phyloP scores from a whole-genome alignment of 1,140 invertebrate genomes.

The Panonychus citri region DNA sequence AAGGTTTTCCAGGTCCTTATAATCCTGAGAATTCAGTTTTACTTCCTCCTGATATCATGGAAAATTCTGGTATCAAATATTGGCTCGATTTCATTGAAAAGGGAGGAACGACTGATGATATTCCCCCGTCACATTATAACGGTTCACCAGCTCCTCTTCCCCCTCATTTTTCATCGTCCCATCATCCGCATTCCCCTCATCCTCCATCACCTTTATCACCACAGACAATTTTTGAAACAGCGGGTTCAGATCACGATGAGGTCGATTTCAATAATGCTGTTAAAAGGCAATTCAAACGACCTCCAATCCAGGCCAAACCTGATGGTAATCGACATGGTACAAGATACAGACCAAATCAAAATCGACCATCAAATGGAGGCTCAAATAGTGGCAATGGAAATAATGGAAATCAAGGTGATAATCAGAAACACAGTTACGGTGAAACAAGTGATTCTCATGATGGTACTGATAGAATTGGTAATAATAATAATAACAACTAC shows the following conservation, averaged over 20 bases:
- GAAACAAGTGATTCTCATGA: background rate
- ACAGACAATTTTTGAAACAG: background rate
- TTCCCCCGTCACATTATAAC: background rate
- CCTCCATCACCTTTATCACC: background rate
- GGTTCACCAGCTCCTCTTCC: background rate
- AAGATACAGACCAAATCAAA: background rate
- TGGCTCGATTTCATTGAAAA: constrained; percentile 10
- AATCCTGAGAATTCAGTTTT: constrained; percentile 4
- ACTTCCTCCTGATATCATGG: background rate
- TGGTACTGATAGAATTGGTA: background rate
- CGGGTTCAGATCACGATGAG: background rate
- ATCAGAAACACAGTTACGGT: background rate
- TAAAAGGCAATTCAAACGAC: background rate
- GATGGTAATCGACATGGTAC: background rate
- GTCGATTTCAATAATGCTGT: background rate
- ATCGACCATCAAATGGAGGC: background rate
- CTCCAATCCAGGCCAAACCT: background rate
- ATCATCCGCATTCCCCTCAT: background rate
- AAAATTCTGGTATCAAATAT: constrained; percentile 7
- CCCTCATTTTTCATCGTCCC: background rate
- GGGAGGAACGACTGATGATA: background rate
- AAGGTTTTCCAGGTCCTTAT: constrained; percentile 1
- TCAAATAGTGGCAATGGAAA: background rate
- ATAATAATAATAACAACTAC: background rate
- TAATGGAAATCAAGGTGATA: background rate